A percentile compares a stretch with the other conserved stretches of the same genome.
Conservation (phyloP, 2,797 vertebrate species). For the Vultur gryphus region DNA sequence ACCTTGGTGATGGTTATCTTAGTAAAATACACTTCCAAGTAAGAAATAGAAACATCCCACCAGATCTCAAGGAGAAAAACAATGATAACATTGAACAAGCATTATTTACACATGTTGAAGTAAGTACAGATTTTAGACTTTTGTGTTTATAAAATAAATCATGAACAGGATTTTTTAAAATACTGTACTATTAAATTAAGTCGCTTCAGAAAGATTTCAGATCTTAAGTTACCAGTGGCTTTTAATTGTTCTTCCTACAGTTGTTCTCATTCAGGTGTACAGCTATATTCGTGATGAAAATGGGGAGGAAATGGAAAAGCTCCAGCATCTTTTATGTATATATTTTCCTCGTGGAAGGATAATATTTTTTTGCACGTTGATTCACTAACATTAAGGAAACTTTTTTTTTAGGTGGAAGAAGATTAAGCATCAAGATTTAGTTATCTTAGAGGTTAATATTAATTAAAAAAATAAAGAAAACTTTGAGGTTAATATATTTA, state of each 20-base stretch:
- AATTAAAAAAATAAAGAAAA: neutral
- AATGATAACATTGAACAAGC: neutral
- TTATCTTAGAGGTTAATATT: neutral
- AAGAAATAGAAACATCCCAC: constrained; percentile 37
- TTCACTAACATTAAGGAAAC: neutral
- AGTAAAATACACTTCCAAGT: constrained; percentile 77
- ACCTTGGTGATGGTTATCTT: constrained; percentile 78
- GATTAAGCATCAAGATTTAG: neutral
- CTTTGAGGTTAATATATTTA: neutral
- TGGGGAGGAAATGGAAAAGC: neutral
- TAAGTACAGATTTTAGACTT: constrained; percentile 55
- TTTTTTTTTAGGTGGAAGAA: neutral
- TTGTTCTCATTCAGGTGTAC: neutral
- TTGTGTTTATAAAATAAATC: neutral
- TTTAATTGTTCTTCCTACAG: neutral
- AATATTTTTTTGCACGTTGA: neutral
- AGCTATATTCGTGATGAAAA: neutral
- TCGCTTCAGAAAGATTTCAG: neutral
- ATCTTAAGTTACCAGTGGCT: neutral
- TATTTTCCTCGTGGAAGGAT: neutral
- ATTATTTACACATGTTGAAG: constrained; percentile 43
- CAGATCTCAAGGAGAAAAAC: constrained; percentile 40
- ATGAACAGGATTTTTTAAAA: neutral
- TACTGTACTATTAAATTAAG: neutral
- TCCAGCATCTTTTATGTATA: neutral